Conservation (phyloP, 2,113 vertebrate genomes). For the Gallinago undulata region DNA sequence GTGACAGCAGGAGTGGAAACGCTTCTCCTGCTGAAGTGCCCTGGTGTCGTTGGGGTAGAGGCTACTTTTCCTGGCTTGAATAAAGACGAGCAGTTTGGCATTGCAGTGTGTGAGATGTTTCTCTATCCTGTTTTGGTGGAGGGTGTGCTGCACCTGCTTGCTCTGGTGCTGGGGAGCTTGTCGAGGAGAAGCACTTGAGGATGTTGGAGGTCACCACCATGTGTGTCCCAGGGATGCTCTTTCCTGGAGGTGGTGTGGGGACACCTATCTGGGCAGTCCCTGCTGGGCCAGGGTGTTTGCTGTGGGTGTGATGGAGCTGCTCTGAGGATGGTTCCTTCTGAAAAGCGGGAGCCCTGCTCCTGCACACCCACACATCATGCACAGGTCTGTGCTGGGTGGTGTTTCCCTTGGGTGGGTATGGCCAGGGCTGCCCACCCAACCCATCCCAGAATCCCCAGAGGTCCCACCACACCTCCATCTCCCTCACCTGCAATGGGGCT, state of each 20-base stretch:
- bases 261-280: rapidly evolving
- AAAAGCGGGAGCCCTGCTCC: rapidly evolving
- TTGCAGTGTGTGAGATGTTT: background rate
- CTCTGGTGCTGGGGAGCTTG: background rate
- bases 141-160: rapidly evolving
- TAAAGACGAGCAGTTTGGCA: background rate
- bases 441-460: background rate
- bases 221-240: background rate
- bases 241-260: rapidly evolving
- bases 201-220: background rate
- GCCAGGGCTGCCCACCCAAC: rapidly evolving
- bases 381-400: rapidly evolving
- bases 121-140: rapidly evolving
- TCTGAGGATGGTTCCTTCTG: rapidly evolving
- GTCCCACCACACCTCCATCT: background rate
- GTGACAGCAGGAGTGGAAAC: background rate
- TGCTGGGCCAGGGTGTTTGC: background rate
- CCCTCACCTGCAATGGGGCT: too few relatives aligned
- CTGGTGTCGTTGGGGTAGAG: background rate
- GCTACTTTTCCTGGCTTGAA: background rate
- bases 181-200: background rate
- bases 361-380: rapidly evolving
- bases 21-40: background rate
- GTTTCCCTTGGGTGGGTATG: rapidly evolving
- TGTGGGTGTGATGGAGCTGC: background rate